A percentile compares a stretch with the other conserved stretches of the same genome.
These are phyloP conservation scores for Heterotilapia buettikoferi DNA, from an alignment of 2,113 vertebrate species.

Conservation along the genomic window DNA sequence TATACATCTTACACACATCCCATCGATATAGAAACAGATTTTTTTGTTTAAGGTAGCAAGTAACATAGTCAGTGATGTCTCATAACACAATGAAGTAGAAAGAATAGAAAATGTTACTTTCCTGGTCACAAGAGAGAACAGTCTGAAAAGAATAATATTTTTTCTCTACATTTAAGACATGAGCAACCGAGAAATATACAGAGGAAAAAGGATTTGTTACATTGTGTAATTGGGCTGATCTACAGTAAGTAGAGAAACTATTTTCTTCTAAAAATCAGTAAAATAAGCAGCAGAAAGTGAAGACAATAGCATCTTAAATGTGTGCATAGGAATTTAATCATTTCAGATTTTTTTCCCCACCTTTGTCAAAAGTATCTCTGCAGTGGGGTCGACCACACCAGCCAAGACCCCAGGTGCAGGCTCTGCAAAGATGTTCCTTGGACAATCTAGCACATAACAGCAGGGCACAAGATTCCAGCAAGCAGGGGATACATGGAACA, in stretches of 20 bases:
- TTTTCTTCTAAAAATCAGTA: neutral
- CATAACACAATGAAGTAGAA: neutral
- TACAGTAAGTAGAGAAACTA: neutral
- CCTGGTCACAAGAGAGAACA: neutral
- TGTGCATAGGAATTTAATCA: neutral
- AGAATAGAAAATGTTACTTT: neutral
- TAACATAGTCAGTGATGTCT: neutral
- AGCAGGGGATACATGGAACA: neutral
- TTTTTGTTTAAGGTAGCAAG: neutral
- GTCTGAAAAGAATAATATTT: neutral
- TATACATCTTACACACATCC: neutral
- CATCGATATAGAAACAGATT: neutral
- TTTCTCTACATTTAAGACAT: neutral
- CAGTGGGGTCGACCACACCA: neutral
- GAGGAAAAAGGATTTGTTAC: neutral
- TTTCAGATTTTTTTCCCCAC: fast-evolving
- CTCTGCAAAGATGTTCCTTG: neutral
- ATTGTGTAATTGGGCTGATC: neutral
- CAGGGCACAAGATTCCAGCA: neutral
- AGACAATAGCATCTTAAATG: neutral
- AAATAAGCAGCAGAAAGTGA: neutral
- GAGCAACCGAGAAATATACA: neutral
- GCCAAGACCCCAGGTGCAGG: neutral
- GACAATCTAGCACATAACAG: neutral
- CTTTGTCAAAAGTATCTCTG: neutral